Evolutionary conservation across 2,797 vertebrate species (phyloP), one percentile per base, ranked within the genome.

Genomic region (Tiaroga cobitis): DNA sequence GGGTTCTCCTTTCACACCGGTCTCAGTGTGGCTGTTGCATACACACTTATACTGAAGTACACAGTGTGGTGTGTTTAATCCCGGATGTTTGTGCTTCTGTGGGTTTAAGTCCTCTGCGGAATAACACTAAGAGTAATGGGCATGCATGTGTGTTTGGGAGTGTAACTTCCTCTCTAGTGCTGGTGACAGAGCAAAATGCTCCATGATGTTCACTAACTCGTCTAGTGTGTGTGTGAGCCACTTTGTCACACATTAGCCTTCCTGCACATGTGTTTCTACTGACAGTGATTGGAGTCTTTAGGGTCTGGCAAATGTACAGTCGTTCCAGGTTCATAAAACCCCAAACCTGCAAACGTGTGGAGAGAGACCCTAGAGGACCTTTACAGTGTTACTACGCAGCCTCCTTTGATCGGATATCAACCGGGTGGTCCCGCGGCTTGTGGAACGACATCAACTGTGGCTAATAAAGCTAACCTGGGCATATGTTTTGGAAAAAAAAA

Each of bases 161-260:
- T 67, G 24, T n/a, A 74, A 34, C 39, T 75, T 74, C 73, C 32
- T 54, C 32, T 83, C 46, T 8, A 26, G 29, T 26, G 29, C 74
- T 39, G 82, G 73, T 49, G 73, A 76, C 72, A 41, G 24, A 54
- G 32, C 29, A 26, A 74, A 76, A 67, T 16, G 43, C 63, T 83
- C 41, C 72, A 67, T 83, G 81, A 80, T 80, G 59, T 80, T 67
- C 76, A 29, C 24, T 19, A 78, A 78, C 76, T 43, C 76, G 4
- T 78, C 37, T 63, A 29, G 94, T 92, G 94, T 95, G 91, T 93
- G 89, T 94, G 89, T 89, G 93, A 91, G 94, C 93, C 92, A 93
- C 89, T 92, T 93, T 94, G 93, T 95, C 95, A 93, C 92, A 93
- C 94, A 95, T 94, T 95, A 94, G 94, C 95, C 94, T 93, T 94